Evolutionary conservation across 2,797 vertebrate species (phyloP), one percentile per base, ranked within the genome.

Genomic region (Poliocrania exsul): DNA sequence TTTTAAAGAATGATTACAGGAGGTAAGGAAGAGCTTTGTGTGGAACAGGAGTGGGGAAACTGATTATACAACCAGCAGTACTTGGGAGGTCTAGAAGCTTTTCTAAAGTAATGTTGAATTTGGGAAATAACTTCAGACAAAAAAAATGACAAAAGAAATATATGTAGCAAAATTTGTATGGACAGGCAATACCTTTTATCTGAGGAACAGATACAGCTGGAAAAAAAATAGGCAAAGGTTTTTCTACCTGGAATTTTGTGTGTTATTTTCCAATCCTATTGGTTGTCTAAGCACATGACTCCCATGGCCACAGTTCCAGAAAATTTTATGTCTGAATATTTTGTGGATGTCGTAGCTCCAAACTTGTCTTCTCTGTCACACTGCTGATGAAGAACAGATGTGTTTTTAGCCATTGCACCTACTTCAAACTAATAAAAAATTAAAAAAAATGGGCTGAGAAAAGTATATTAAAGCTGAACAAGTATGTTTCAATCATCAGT

Each of bases 201-300:
- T 21, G 21, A 71, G 58, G 16, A 66, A 66, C 29, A 44, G 21
- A 21, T 58, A 46, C n/a, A 75, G 24, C 20, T 54, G 47, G 21
- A 58, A 65, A 65, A 65, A 58, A 56, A 66, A 2, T 6, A 50
- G 16, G 16, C 13, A n/a, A 81, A 75, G 13, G 2, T 8, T 81
- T n/a, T 81, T 56, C 47, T 61, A 29, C 11, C 10, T 72, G 54
- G 37, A 81, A 51, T 81, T 81, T 62, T 47, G 16, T 67, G 29
- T 56, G 9, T 46, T 77, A 24, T 61, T 67, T 86, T 62, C 53
- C 33, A 86, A 7, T 6, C 14, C 33, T 50, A 44, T 16, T 0
- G 0, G 3, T 3, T 69, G 50, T 38, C 37, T 2, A 3, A 77
- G 24, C 7, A 4, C 40, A 57, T 42, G 25, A 71, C 33, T 56